Percentiles rank a stretch among this genome's conserved stretches.
Evolutionary conservation across 2,797 vertebrate genomes (phyloP).

Genomic region (Neopelma chrysocephalum): DNA sequence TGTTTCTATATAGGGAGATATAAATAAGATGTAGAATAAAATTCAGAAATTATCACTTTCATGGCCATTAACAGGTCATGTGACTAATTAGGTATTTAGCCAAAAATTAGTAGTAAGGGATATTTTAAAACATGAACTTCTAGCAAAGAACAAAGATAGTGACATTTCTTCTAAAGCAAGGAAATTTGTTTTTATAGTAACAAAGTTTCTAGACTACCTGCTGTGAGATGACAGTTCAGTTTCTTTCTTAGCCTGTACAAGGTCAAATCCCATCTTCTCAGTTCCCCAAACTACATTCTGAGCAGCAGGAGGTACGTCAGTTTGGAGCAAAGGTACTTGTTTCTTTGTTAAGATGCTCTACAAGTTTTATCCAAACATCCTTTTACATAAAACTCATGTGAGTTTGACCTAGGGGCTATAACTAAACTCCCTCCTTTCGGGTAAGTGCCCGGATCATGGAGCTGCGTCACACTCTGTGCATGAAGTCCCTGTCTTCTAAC

Average conservation of each 20-base stretch:
- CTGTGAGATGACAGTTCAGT: background rate
- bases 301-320: background rate
- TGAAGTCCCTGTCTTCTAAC: background rate
- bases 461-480: background rate
- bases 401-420: background rate
- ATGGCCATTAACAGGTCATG: background rate
- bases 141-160: background rate
- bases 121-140: background rate
- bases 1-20: background rate
- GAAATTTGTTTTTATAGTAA: background rate
- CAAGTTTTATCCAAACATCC: background rate
- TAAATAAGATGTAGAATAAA: background rate
- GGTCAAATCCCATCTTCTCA: background rate
- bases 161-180: background rate
- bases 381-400: background rate
- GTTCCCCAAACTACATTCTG: background rate
- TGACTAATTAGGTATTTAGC: background rate
- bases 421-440: background rate
- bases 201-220: background rate
- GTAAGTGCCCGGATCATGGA: background rate
- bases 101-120: background rate
- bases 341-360: background rate
- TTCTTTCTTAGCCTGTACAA: background rate
- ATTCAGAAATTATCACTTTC: background rate
- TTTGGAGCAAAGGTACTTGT: background rate